Evolutionary conservation across 2,888 invertebrate genomes (phyloP).

Genomic region (Polydrusus cervinus): DNA sequence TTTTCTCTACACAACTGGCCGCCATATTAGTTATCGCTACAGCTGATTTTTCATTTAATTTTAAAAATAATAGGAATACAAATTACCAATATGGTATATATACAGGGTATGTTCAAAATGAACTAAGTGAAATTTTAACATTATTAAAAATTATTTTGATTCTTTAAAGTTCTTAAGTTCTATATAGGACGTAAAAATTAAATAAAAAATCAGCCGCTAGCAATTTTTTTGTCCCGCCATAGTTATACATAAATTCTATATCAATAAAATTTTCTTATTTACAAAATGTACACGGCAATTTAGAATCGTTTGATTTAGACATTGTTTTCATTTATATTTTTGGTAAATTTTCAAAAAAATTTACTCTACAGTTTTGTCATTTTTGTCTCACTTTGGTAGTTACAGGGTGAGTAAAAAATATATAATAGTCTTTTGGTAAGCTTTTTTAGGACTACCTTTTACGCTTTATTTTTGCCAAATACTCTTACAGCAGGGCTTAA

Average conservation of each 20-base stretch:
- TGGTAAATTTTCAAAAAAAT: conserved; percentile 19
- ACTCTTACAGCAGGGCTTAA: no score
- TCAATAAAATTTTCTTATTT: conserved; percentile 53
- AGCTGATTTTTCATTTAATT: conserved; percentile 39
- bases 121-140: conserved; percentile 36
- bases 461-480: no score
- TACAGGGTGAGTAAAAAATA: conserved; percentile 20
- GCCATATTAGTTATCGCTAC: conserved; percentile 56
- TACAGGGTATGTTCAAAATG: conserved; percentile 46
- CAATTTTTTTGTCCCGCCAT: conserved; percentile 45
- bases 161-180: conserved; percentile 31
- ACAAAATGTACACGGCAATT: conserved; percentile 52
- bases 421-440: background rate
- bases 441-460: no score
- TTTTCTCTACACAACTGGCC: conserved; percentile 81
- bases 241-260: conserved; percentile 47
- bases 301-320: conserved; percentile 53
- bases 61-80: conserved; percentile 55
- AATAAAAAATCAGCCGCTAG: conserved; percentile 31
- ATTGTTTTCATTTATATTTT: conserved; percentile 31
- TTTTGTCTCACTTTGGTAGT: conserved; percentile 32
- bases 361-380: conserved; percentile 25
- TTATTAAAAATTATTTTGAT: conserved; percentile 43
- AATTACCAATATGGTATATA: conserved; percentile 51
- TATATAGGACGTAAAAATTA: conserved; percentile 39